phyloP scores from a whole-genome alignment of 2,113 vertebrate genomes.

The Pterocles gutturalis region DNA sequence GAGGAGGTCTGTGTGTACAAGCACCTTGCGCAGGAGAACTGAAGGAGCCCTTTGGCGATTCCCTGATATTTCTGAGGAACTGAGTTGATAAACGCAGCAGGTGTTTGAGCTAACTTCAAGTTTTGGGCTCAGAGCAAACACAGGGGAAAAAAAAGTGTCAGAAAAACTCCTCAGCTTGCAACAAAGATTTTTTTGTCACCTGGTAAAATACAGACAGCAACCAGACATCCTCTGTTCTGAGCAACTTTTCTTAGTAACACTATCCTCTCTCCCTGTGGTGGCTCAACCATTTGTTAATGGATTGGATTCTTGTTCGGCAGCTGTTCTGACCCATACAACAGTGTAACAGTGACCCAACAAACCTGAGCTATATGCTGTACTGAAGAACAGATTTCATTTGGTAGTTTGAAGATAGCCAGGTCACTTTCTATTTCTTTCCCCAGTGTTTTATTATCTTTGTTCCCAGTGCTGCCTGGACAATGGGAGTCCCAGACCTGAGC shows the following conservation, averaged over 20 bases:
- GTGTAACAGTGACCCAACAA: not conserved
- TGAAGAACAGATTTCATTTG: not conserved
- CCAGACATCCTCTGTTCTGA: not conserved
- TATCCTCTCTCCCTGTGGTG: not conserved
- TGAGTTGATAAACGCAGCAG: not conserved
- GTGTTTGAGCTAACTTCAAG: not conserved
- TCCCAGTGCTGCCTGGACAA: not conserved
- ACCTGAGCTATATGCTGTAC: not conserved
- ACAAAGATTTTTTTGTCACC: not conserved
- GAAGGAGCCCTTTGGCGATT: not conserved
- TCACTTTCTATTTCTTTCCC: not conserved
- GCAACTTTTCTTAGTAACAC: not conserved
- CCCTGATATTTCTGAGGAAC: not conserved
- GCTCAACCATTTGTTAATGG: not conserved
- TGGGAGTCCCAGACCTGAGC: not conserved
- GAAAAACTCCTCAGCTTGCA: not conserved
- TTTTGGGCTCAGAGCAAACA: not conserved
- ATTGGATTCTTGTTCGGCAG: slow-evolving; percentile 8
- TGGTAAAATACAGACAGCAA: not conserved
- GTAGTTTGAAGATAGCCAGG: not conserved
- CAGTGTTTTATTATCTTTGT: not conserved
- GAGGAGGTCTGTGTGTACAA: not conserved
- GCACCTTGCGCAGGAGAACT: not conserved
- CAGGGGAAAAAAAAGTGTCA: not conserved
- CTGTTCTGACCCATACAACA: not conserved